Evolutionary conservation across 23 tunicate genomes (phyloP), one percentile per base, ranked within the genome.

Genomic region (Diplosoma virens): DNA sequence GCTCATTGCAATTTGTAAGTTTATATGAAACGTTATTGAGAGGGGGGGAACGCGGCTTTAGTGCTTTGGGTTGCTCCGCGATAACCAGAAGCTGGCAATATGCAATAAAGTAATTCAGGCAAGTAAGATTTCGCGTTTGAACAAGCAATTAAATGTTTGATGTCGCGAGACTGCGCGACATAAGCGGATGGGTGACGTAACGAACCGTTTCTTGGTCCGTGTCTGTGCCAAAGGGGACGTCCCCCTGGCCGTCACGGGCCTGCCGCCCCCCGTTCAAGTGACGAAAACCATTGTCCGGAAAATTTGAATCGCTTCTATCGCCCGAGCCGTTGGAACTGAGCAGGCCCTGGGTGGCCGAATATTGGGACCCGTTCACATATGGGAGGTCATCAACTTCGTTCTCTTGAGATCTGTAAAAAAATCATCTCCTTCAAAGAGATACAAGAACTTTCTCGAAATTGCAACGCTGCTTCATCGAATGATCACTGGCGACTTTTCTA

Each of bases 211-310:
- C 69, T 5, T 11, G 61, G 23, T 55, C 61, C 5, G n/a, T 25
- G 2, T 63, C 69, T 7, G 36, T 3, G 6, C 9, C 36, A 20
- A 16, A 18, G 6, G 17, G 18, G 18, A 9, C 36, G n/a, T 25
- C 34, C 4, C 29, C 69, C 6, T 3, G n/a, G 69, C 17, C 3
- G 36, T 63, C 11, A 4, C 6, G 36, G 11, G 36, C 35, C 6
- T 28, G 69, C 2, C 36, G 7, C 7, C 69, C 69, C 33, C 69
- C 69, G n/a, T 63, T 63, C 36, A 63, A 6, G n/a, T 63, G 69
- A 6, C 69, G 34, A 23, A 63, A 63, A n/a, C n/a, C 29, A 28
- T 63, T 63, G 5, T 55, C 61, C 4, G 22, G 25, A 24, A n/a
- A 11, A 4, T 5, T 18, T 18, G 22, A 24, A n/a, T 55, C 61